Percentiles rank a stretch among this genome's conserved stretches.
phyloP scores from a whole-genome alignment of 1,140 invertebrate species.

The Aphelinus atriplicis region DNA sequence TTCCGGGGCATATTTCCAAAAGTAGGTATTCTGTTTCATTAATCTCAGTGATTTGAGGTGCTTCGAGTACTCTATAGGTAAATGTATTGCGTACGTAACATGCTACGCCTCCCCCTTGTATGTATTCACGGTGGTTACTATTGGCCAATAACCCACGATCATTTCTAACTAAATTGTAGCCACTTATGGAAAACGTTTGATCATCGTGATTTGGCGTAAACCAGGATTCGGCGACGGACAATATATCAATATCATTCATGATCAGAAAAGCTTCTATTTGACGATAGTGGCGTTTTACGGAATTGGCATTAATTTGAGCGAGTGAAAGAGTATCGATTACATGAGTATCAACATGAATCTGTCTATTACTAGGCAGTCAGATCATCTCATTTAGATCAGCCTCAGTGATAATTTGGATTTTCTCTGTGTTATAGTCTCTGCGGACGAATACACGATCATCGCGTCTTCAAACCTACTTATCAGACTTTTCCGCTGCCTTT shows the following conservation, averaged over 20 bases:
- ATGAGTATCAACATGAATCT: too few relatives aligned
- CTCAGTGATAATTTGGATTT: neutral
- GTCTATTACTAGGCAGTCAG: too few relatives aligned
- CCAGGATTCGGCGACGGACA: neutral
- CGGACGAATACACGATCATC: neutral
- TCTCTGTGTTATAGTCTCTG: neutral
- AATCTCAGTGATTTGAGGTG: neutral
- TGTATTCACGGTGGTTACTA: neutral
- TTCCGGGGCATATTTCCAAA: neutral
- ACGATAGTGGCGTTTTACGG: neutral
- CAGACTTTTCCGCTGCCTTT: neutral
- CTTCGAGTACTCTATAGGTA: neutral
- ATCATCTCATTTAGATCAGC: neutral
- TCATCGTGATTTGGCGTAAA: neutral
- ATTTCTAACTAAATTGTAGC: neutral
- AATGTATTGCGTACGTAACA: neutral
- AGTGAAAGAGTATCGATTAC: too few relatives aligned
- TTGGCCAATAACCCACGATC: neutral
- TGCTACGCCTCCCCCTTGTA: constrained; percentile 2
- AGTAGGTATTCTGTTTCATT: neutral
- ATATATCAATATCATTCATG: neutral
- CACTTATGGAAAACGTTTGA: neutral
- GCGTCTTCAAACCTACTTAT: neutral
- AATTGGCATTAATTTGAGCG: neutral
- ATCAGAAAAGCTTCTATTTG: neutral